Base-by-base conservation (phyloP, 2,888 invertebrate species). In the Xestia sexstrigata region DNA sequence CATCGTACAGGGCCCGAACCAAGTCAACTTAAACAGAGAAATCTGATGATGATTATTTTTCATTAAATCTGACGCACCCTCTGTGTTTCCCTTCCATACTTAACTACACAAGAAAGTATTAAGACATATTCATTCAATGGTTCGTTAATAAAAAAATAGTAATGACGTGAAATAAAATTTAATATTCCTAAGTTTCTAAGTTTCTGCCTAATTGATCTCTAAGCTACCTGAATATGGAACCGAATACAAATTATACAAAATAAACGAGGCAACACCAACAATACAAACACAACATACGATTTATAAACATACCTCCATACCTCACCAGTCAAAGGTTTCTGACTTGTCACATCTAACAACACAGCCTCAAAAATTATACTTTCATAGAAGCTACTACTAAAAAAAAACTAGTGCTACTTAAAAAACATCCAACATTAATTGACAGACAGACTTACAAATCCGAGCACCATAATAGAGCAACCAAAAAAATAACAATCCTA, bases 401-500 rank as follows among this genome's bases (percentile, higher is more conserved):
- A 87, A 91, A 87, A 86, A 86, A 85, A 86, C 82, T 85, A 75
- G 79, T 68, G 81, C 83, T 87, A 87, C 85, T 83, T 87, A 86
- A 86, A 86, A 87, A 85, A 81, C 76, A 84, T 76, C 77, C 52
- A 77, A 77, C 79, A 81, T 81, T 77, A 87, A 82, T 85, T 89
- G 86, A 90, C 87, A 89, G 79, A 84, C 85, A 86, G 78, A 83
- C 83, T 78, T 80, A 90, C 89, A 89, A 89, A 89, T 88, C 86
- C 73, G 45, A 85, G 81, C 79, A 81, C 87, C 87, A 87, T 88
- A 91, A 88, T 87, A 87, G 89, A 87, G 74, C 88, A 88, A 85
- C 88, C 89, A 84, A 91, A 91, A 89, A 87, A 88, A 86, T 76
- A 82, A 89, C 88, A 88, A 87, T 84, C 85, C 78, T 85, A 88